Percentiles rank a stretch among this genome's conserved stretches.
These are phyloP conservation scores for Phortica okadai DNA, from an alignment of 2,888 invertebrate species.

Conservation along the genomic window DNA sequence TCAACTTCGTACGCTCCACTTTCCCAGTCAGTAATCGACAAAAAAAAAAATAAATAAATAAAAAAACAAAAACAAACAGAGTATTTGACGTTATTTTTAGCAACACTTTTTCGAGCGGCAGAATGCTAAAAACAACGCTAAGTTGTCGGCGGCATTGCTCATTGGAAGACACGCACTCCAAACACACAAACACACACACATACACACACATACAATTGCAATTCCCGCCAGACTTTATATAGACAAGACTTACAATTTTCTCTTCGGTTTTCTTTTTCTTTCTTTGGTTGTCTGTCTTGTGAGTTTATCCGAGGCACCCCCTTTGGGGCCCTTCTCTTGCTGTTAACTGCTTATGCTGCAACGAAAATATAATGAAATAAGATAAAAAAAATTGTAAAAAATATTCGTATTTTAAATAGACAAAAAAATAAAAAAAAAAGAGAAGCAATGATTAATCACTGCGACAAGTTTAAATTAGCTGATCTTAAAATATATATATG, in stretches of 20 bases:
- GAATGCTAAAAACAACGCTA: constrained; percentile 10
- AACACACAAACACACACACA: background rate
- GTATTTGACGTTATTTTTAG: background rate
- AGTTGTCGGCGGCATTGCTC: background rate
- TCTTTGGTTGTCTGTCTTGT: constrained; percentile 36
- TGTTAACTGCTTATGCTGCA: constrained; percentile 66
- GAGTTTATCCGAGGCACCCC: constrained; percentile 70
- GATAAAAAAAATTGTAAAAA: background rate
- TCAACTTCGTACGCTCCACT: constrained; percentile 31
- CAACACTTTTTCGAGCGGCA: constrained; percentile 5
- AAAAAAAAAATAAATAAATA: background rate
- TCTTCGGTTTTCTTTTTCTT: background rate
- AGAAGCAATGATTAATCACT: constrained; percentile 60
- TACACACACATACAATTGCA: background rate
- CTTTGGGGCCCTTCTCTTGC: constrained; percentile 56
- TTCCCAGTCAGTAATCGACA: background rate
- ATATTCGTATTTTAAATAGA: constrained; percentile 5
- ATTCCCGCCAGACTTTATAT: constrained; percentile 6
- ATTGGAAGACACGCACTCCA: constrained; percentile 3
- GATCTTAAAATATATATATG: background rate
- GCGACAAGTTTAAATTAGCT: background rate
- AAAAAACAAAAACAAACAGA: background rate
- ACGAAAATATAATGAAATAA: constrained; percentile 16
- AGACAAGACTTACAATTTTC: constrained; percentile 55
- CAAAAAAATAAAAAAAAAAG: background rate